A percentile compares a stretch with the other conserved stretches of the same genome.
These are phyloP conservation scores for Pardalotus punctatus DNA, from an alignment of 2,113 vertebrate genomes.

Conservation along the genomic window DNA sequence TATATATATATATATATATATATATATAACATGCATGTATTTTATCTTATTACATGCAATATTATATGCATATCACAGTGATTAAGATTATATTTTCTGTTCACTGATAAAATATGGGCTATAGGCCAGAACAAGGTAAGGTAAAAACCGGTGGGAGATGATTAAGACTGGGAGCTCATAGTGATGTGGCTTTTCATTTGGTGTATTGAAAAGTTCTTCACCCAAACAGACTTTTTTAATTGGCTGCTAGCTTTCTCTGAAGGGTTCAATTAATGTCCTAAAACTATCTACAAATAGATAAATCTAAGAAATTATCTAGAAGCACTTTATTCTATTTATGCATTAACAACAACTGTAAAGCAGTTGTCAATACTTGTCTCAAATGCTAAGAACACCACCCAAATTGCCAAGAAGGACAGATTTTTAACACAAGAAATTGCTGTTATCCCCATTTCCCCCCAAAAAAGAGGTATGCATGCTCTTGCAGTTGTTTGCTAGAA, in stretches of 20 bases:
- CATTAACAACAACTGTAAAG: neutral
- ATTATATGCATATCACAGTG: neutral
- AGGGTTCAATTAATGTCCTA: neutral
- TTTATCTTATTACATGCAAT: neutral
- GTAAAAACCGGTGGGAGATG: neutral
- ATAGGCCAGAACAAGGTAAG: neutral
- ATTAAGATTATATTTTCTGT: neutral
- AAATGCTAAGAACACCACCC: neutral
- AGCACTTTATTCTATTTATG: neutral
- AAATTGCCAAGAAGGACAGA: neutral
- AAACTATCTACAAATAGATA: neutral
- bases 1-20: neutral
- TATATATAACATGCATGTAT: neutral
- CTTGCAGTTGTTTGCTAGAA: neutral
- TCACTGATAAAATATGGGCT: neutral
- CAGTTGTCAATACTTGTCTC: neutral
- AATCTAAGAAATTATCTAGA: neutral
- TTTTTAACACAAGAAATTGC: neutral
- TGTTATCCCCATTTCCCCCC: neutral
- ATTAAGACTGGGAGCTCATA: neutral
- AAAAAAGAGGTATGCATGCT: fast-evolving
- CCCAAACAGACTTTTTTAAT: neutral
- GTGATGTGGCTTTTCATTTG: neutral
- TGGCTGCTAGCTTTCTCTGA: neutral
- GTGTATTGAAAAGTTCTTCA: neutral